These are phyloP conservation scores for Chionomys nivalis DNA, from an alignment of 2,113 vertebrate genomes.

Conservation along the genomic window DNA sequence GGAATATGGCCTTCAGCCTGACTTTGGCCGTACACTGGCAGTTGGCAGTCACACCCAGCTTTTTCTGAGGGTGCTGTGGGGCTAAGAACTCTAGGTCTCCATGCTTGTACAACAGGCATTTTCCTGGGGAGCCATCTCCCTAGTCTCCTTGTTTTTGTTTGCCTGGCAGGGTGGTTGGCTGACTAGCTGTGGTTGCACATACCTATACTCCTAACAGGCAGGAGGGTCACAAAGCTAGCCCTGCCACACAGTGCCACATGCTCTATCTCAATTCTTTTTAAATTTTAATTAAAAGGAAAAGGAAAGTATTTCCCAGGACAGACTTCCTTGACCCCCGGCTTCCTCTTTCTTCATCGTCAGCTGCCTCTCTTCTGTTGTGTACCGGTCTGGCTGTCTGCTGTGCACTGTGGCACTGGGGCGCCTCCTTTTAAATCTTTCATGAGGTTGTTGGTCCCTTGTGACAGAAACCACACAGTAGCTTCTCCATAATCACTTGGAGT, in stretches of 20 bases:
- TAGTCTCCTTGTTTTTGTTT: not conserved
- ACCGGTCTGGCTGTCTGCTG: not conserved
- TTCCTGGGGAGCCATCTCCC: not conserved
- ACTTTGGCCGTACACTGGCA: accelerated
- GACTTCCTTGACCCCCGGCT: no score
- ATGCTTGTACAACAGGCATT: not conserved
- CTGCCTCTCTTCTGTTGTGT: not conserved
- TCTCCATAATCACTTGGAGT: not conserved
- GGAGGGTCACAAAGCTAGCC: not conserved
- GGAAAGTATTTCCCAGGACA: no score
- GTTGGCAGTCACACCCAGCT: not conserved
- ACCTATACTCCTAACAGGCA: not conserved
- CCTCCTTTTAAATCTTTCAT: not conserved
- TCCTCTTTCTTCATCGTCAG: no score
- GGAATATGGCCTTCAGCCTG: not conserved
- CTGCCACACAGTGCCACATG: not conserved
- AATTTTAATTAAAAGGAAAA: not conserved
- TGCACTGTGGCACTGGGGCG: not conserved
- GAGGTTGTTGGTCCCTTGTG: not conserved
- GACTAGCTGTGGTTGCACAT: not conserved
- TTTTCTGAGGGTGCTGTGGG: not conserved
- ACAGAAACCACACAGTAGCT: not conserved
- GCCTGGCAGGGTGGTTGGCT: not conserved
- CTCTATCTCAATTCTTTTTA: not conserved
- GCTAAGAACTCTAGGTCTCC: not conserved